Evolutionary conservation across 37 sponge, comb jelly and placozoan species (phyloP).

Genomic region (Spongia lamella): DNA sequence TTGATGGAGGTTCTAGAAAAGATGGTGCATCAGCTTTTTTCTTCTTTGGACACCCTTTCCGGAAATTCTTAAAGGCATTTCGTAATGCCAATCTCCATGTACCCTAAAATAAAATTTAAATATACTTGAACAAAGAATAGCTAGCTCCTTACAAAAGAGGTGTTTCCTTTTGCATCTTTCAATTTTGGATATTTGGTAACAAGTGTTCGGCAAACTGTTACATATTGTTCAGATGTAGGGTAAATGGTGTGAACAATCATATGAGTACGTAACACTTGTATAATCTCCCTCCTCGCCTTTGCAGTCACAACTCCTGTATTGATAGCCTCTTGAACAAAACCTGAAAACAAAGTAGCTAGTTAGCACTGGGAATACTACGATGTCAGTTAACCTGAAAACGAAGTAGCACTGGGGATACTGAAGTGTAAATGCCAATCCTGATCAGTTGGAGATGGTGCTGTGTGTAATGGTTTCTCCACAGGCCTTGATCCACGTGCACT

Average conservation of each 20-base stretch:
- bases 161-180: neutral
- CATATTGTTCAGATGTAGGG: no score
- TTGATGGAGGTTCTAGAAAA: neutral
- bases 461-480: no score
- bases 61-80: conserved; percentile 23
- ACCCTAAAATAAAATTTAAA: no score
- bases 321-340: neutral
- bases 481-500: no score
- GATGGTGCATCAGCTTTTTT: no score
- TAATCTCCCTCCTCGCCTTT: neutral
- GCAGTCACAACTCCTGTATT: conserved; percentile 2
- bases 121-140: neutral
- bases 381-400: neutral
- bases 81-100: conserved; percentile 8
- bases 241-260: no score
- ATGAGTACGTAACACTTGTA: conserved; percentile 5
- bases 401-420: neutral
- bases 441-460: no score
- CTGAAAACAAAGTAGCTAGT: no score
- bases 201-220: neutral
- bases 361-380: no score
- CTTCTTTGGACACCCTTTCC: conserved; percentile 8
- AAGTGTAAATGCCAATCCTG: neutral
- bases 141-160: neutral
- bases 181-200: neutral